Evolutionary conservation across 2,113 vertebrate genomes (phyloP).

Genomic region (Uropsilus gracilis): DNA sequence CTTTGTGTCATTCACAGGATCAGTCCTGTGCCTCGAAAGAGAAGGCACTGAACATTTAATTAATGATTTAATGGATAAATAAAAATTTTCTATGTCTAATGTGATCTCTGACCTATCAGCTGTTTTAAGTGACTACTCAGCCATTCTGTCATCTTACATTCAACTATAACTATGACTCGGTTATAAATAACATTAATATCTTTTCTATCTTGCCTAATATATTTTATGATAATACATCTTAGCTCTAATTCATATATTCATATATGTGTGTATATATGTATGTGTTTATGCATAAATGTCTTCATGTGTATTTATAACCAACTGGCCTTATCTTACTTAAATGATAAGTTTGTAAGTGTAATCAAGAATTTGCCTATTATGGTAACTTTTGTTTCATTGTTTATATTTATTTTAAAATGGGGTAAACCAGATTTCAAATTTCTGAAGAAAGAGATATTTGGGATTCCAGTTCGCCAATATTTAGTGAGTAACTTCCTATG

Average conservation of each 20-base stretch:
- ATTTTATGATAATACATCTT: neutral
- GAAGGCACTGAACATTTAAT: neutral
- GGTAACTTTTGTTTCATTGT: neutral
- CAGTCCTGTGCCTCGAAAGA: neutral
- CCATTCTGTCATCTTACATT: neutral
- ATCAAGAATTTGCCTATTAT: neutral
- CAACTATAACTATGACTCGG: neutral
- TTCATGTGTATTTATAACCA: neutral
- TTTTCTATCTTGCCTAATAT: neutral
- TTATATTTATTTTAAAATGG: neutral
- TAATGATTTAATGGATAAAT: neutral
- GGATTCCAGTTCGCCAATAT: neutral
- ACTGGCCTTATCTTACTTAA: neutral
- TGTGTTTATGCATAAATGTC: too few species aligned
- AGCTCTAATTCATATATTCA: neutral
- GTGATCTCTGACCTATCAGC: neutral
- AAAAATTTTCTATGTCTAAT: neutral
- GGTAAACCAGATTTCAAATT: neutral
- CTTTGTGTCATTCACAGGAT: neutral
- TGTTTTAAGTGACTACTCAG: neutral
- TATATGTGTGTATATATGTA: too few species aligned
- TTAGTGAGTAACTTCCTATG: neutral
- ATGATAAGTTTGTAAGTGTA: neutral
- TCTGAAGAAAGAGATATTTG: neutral
- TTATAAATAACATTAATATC: neutral